Percentiles rank a stretch among this genome's conserved stretches.
phyloP scores from a whole-genome alignment of 1,140 invertebrate genomes.

The Aporrectodea caliginosa region DNA sequence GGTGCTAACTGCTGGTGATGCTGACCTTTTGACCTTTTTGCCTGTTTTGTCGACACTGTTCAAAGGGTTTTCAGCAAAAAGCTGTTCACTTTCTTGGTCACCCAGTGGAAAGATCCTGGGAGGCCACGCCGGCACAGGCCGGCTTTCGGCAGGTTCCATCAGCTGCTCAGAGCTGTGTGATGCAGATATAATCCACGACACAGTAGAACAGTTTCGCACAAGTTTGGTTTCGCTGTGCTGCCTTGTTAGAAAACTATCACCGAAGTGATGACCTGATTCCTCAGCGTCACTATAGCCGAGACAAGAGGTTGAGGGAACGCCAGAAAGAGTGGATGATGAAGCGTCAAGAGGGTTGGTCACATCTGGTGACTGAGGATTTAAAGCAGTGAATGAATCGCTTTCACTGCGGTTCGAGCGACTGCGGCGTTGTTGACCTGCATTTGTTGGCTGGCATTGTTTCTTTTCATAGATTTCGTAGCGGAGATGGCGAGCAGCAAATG shows the following conservation, averaged over 20 bases:
- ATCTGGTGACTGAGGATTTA: conserved; percentile 54
- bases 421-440: conserved; percentile 39
- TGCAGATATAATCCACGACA: neutral
- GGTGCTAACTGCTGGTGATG: neutral
- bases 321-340: neutral
- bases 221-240: conserved; percentile 64
- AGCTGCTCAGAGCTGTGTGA: conserved; percentile 20
- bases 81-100: neutral
- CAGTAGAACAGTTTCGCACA: conserved; percentile 28
- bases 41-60: neutral
- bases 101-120: neutral
- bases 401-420: conserved; percentile 22
- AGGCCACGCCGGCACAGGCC: conserved; percentile 13
- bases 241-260: conserved; percentile 69
- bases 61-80: neutral
- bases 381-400: conserved; percentile 48
- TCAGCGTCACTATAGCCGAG: conserved; percentile 8
- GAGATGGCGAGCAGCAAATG: conserved; percentile 66
- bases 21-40: neutral
- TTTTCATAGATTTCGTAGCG: conserved; percentile 73
- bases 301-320: neutral
- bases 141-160: neutral
- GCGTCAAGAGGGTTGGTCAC: neutral
- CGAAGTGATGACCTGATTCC: conserved; percentile 59
- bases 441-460: conserved; percentile 69